Evolutionary conservation across 1,140 invertebrate genomes (phyloP).

Genomic region (Drosophila bocqueti): DNA sequence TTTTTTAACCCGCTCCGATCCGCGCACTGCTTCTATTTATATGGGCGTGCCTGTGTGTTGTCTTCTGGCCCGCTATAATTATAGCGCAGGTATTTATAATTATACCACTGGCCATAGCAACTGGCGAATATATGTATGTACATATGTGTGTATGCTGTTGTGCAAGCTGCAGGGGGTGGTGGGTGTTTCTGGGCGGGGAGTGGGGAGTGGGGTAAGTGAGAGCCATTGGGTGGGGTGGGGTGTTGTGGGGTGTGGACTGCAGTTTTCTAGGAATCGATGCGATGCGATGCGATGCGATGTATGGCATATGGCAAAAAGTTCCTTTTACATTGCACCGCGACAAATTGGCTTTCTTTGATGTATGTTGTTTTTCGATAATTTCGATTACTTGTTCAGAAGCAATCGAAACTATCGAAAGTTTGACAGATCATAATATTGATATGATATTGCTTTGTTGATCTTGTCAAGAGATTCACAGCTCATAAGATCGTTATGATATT

Average conservation of each 20-base stretch:
- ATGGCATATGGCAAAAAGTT: conserved; percentile 29
- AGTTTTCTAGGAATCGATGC: conserved; percentile 39
- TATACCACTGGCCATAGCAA: conserved; percentile 65
- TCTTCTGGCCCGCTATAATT: conserved; percentile 73
- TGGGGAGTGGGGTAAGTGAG: not conserved
- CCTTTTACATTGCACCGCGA: not conserved
- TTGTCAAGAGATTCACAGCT: too few relatives aligned
- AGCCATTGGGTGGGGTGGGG: not conserved
- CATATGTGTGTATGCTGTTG: conserved; percentile 13
- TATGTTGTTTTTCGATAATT: not conserved
- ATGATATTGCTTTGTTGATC: too few relatives aligned
- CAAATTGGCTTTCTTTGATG: not conserved
- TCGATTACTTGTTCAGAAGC: not conserved
- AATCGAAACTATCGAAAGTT: not conserved
- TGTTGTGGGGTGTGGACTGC: conserved; percentile 7
- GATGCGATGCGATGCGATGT: not conserved
- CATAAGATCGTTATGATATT: not conserved
- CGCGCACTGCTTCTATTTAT: conserved; percentile 58
- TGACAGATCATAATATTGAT: not conserved
- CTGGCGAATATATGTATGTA: conserved; percentile 37
- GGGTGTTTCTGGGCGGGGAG: conserved; percentile 17
- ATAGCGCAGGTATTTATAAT: conserved; percentile 74
- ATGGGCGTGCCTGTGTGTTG: conserved; percentile 68
- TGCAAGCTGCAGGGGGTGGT: conserved; percentile 36
- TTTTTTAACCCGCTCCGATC: conserved; percentile 23